Conservation (phyloP, 2,113 vertebrate genomes). For the Corvus cornix region DNA sequence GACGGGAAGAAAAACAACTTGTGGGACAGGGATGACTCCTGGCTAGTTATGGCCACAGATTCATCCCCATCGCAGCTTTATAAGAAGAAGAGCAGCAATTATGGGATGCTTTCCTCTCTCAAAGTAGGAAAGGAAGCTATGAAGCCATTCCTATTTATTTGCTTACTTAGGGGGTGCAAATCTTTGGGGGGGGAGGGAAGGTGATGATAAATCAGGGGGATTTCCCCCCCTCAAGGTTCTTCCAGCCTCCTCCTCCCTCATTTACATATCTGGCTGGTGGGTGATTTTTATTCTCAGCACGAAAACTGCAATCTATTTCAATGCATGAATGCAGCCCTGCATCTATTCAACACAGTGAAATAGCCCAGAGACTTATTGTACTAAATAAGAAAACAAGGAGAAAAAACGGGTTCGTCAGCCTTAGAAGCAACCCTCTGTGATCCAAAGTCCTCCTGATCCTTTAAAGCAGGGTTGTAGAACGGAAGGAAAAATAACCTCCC, state of each 20-base stretch:
- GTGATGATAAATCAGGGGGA: background rate
- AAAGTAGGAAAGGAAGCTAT: background rate
- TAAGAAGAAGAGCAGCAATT: background rate
- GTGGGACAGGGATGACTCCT: conserved; percentile 50
- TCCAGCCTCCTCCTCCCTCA: conserved; percentile 18
- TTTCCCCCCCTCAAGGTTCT: background rate
- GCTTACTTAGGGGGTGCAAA: background rate
- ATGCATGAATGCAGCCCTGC: conserved; percentile 68
- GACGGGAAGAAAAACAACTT: conserved; percentile 65
- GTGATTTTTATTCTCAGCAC: conserved; percentile 70
- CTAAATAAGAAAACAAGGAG: conserved; percentile 25
- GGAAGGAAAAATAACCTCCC: background rate
- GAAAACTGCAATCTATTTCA: conserved; percentile 70
- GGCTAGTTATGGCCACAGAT: background rate
- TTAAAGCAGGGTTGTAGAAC: background rate
- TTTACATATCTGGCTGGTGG: conserved; percentile 46
- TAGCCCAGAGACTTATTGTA: conserved; percentile 17
- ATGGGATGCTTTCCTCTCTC: background rate
- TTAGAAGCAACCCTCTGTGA: background rate
- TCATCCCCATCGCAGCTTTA: background rate
- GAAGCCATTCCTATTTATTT: background rate
- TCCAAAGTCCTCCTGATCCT: conserved; percentile 13
- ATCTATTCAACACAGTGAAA: conserved; percentile 39
- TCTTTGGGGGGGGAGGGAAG: background rate
- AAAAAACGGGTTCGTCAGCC: background rate